Conservation (phyloP, 2,113 vertebrate species). For the Delphinapterus leucas region DNA sequence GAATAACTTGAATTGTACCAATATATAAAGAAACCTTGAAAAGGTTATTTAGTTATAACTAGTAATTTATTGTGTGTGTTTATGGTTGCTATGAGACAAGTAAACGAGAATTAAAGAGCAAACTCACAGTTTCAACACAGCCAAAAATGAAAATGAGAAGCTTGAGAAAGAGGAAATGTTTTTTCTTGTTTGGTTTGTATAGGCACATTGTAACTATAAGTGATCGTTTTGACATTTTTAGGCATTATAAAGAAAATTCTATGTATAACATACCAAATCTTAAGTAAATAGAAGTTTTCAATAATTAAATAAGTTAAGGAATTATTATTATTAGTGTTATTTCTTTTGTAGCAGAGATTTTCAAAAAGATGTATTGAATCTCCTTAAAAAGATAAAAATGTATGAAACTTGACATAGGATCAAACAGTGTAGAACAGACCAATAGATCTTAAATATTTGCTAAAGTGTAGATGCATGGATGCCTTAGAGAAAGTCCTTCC, state of each 20-base stretch:
- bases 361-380: background rate
- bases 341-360: conserved; percentile 8
- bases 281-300: conserved; percentile 9
- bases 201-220: background rate
- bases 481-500: background rate
- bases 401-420: background rate
- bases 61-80: background rate
- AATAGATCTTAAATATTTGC: background rate
- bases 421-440: background rate
- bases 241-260: background rate
- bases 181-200: background rate
- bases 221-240: background rate
- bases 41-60: background rate
- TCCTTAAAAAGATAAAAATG: background rate
- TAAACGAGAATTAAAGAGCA: conserved; percentile 7
- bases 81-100: conserved; percentile 12
- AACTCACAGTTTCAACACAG: background rate
- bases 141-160: background rate
- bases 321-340: background rate
- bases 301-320: conserved; percentile 32
- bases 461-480: background rate
- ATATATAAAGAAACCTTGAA: background rate
- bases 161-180: background rate
- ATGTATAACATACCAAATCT: background rate
- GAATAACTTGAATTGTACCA: background rate